Evolutionary conservation across 2,888 invertebrate species (phyloP).

Genomic region (Zygothrica quintamaculata): DNA sequence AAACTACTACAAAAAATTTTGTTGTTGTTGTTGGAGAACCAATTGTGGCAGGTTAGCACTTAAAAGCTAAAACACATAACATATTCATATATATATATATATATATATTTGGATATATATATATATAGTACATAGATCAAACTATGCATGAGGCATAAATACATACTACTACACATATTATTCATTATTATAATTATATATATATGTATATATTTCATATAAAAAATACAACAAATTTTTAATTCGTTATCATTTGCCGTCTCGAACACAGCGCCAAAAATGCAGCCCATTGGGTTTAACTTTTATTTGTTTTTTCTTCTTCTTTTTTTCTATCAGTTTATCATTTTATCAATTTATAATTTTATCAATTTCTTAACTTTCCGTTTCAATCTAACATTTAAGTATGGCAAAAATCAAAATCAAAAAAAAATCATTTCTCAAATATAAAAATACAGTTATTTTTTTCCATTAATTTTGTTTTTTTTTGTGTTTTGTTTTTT

Average conservation of each 20-base stretch:
- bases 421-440: conserved; percentile 18
- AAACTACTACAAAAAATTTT: conserved; percentile 69
- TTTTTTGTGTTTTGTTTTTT: conserved; percentile 30
- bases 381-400: conserved; percentile 56
- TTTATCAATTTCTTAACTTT: conserved; percentile 10
- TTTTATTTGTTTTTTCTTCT: conserved; percentile 43
- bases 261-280: conserved; percentile 48
- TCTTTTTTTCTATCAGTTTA: conserved; percentile 30
- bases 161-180: conserved; percentile 25
- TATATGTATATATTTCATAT: conserved; percentile 57
- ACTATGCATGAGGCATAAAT: conserved; percentile 46
- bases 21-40: conserved; percentile 41
- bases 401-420: conserved; percentile 66
- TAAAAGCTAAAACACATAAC: conserved; percentile 69
- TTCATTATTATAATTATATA: conserved; percentile 20
- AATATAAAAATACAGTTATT: conserved; percentile 59
- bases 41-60: conserved; percentile 63
- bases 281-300: conserved; percentile 43
- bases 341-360: conserved; percentile 1
- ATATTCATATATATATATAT: conserved; percentile 33
- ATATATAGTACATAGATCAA: conserved; percentile 37
- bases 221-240: conserved; percentile 76
- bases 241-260: conserved; percentile 69
- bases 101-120: conserved; percentile 34
- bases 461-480: conserved; percentile 27